Percentiles rank a stretch among this genome's conserved stretches.
These are phyloP conservation scores for Euwallacea fornicatus DNA, from an alignment of 1,140 invertebrate genomes.

Conservation along the genomic window DNA sequence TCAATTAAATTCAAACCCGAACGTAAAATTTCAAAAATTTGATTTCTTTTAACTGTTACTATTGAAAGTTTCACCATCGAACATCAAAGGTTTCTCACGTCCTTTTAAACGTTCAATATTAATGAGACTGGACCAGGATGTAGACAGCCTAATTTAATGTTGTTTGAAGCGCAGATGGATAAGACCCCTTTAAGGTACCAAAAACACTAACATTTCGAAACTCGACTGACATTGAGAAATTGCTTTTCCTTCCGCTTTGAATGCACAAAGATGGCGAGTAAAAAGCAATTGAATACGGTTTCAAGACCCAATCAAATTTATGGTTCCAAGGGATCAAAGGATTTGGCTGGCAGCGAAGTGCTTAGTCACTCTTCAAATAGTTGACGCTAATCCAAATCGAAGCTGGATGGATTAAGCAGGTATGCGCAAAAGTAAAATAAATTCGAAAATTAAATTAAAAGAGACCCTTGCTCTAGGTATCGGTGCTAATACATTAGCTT, in stretches of 20 bases:
- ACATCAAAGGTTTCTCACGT: neutral
- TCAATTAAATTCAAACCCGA: too few species aligned
- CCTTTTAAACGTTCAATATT: neutral
- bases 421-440: too few species aligned
- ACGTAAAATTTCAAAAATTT: too few species aligned
- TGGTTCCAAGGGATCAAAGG: neutral
- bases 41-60: too few species aligned
- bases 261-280: neutral
- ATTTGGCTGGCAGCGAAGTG: too few species aligned
- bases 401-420: too few species aligned
- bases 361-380: too few species aligned
- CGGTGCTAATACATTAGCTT: slow-evolving; percentile 7
- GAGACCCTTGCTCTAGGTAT: neutral
- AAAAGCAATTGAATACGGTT: neutral
- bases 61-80: too few species aligned
- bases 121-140: neutral
- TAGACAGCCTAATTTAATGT: neutral
- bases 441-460: too few species aligned
- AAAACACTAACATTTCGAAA: neutral
- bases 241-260: neutral
- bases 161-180: too few species aligned
- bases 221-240: slow-evolving; percentile 3
- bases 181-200: too few species aligned
- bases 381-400: too few species aligned
- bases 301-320: slow-evolving; percentile 1